Base-by-base conservation (phyloP, 2,888 invertebrate species). In the Euclidia mi region DNA sequence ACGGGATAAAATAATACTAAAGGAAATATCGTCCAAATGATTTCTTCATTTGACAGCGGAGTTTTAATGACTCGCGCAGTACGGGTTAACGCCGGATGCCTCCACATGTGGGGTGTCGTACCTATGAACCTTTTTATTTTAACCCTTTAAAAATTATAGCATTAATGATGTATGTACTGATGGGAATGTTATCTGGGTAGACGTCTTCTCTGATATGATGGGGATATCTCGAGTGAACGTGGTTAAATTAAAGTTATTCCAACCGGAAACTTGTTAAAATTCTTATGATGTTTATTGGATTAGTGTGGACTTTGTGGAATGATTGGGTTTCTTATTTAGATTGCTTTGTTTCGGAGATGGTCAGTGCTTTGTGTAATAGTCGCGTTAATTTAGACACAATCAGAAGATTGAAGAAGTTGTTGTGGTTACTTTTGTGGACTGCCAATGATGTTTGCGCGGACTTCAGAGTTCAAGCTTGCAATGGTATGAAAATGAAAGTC, bases 91-190 rank as follows among this genome's bases (percentile, higher is more conserved):
- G 65, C 77, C 78, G 75, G 78, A 71, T 81, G 78, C 66, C 59
- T 69, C 60, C 78, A 78, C 79, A 85, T 81, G 83, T 84, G 76
- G 67, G 84, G 81, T 84, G 87, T 86, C 85, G 79, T 80, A 81
- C 71, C 72, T 81, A 83, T 85, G 76, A 82, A 80, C 85, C 86
- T 88, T 91, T 91, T 92, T 90, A 78, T 88, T 82, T 88, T 85
- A 92, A 89, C 91, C 92, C 90, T 91, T 92, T 88, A 90, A 87
- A 85, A 91, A 90, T 91, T 90, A 90, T 89, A 84, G 81, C 82
- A 78, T 83, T 81, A 65, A 81, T 91, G 89, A 90, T 89, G 89
- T 85, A 81, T 76, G 76, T 37, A 25, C 3, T 47, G 65, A 71
- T 91, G 93, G 89, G 91, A 91, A 91, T 85, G 79, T 68, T 71